Conservation (phyloP, 2,888 invertebrate species). For the Helleia helle region DNA sequence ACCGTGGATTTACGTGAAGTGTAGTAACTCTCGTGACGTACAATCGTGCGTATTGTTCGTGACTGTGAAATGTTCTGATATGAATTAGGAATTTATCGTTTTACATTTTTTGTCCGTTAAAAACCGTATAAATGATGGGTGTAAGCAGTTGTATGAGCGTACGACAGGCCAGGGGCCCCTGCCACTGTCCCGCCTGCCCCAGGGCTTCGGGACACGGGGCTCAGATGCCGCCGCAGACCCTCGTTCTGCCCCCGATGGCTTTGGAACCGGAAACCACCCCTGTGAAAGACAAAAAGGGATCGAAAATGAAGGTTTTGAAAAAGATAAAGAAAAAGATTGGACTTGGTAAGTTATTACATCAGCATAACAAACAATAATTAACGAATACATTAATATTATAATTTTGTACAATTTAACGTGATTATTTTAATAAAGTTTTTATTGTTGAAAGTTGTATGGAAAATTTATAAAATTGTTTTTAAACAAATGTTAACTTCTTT, state of each 20-base stretch:
- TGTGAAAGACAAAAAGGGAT: slow-evolving; percentile 63
- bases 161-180: slow-evolving; percentile 67
- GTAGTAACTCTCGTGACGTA: slow-evolving; percentile 21
- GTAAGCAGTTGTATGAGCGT: slow-evolving; percentile 75
- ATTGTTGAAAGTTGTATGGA: too few relatives aligned
- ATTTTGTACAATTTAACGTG: too few relatives aligned
- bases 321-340: slow-evolving; percentile 92
- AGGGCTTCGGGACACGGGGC: slow-evolving; percentile 51
- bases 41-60: slow-evolving; percentile 18
- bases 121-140: slow-evolving; percentile 59
- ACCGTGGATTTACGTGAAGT: slow-evolving; percentile 20
- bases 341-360: slow-evolving; percentile 77
- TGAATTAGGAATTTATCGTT: slow-evolving; percentile 19
- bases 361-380: not conserved
- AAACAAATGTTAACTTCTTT: too few relatives aligned
- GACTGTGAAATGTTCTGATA: slow-evolving; percentile 25
- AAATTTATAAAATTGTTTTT: too few relatives aligned
- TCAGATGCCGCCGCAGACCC: slow-evolving; percentile 56
- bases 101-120: slow-evolving; percentile 14
- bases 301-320: slow-evolving; percentile 91
- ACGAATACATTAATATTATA: not conserved
- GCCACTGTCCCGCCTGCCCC: slow-evolving; percentile 71
- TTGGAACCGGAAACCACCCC: slow-evolving; percentile 60
- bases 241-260: slow-evolving; percentile 64
- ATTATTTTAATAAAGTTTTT: too few relatives aligned